Conservation (phyloP, 2,113 vertebrate genomes). For the Carassius auratus region DNA sequence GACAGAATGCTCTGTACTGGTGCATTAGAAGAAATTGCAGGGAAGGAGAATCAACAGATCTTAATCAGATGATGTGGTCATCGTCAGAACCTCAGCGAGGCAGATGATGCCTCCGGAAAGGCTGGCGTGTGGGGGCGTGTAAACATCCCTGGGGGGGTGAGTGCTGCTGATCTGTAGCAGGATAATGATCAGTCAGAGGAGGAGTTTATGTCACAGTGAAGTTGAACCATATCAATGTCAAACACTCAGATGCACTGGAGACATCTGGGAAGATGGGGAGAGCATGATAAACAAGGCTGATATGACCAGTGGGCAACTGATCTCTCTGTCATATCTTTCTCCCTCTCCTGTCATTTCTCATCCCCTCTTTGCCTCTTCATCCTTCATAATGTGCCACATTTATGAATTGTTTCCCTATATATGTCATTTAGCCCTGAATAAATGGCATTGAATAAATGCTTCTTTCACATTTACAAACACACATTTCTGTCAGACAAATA, state of each 20-base stretch:
- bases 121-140: slow-evolving; percentile 28
- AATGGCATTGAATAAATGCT: neutral
- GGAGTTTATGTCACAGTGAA: slow-evolving; percentile 57
- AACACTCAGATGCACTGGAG: slow-evolving; percentile 57
- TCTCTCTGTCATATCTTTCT: slow-evolving; percentile 38
- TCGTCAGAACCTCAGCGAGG: slow-evolving; percentile 15
- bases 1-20: slow-evolving; percentile 20
- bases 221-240: slow-evolving; percentile 49
- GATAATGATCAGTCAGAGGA: slow-evolving; percentile 53
- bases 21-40: slow-evolving; percentile 15
- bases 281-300: slow-evolving; percentile 59
- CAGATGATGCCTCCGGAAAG: neutral
- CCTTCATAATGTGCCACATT: slow-evolving; percentile 11
- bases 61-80: slow-evolving; percentile 48
- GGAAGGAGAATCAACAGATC: slow-evolving; percentile 35
- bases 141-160: slow-evolving; percentile 35
- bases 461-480: neutral
- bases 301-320: slow-evolving; percentile 56
- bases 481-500: neutral
- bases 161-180: slow-evolving; percentile 46
- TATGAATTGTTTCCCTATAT: neutral
- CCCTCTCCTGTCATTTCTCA: neutral
- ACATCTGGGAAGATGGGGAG: slow-evolving; percentile 51
- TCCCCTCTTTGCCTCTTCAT: neutral
- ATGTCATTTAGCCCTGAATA: neutral